Evolutionary conservation across 2,113 vertebrate species (phyloP).

Genomic region (Equus przewalskii): DNA sequence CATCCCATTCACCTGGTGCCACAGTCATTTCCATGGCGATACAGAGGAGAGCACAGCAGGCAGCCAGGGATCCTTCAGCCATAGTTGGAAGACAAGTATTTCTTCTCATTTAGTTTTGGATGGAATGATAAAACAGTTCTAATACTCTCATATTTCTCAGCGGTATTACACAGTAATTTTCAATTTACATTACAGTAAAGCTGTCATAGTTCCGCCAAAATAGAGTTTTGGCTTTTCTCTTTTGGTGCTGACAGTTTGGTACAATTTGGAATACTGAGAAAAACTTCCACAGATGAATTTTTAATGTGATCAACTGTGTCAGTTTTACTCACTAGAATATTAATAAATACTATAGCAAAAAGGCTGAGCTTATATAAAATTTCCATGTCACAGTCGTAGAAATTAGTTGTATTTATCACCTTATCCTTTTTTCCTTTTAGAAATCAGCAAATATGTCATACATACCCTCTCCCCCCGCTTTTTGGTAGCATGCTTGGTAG

Average conservation of each 20-base stretch:
- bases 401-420: neutral
- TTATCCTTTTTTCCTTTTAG: neutral
- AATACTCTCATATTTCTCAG: neutral
- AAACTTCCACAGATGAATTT: constrained; percentile 2
- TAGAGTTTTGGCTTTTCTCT: neutral
- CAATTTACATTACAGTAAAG: neutral
- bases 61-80: neutral
- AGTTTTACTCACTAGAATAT: constrained; percentile 29
- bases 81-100: neutral
- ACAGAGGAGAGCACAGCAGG: neutral
- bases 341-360: neutral
- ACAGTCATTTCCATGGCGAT: neutral
- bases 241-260: neutral
- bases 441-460: neutral
- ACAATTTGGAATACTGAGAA: neutral
- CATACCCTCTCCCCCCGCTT: no score
- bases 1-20: neutral
- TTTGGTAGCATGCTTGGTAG: neutral
- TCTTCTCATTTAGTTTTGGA: constrained; percentile 11
- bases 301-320: constrained; percentile 30
- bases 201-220: neutral
- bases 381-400: neutral
- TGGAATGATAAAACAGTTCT: neutral
- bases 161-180: neutral
- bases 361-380: neutral